Percentiles rank a stretch among this genome's conserved stretches.
phyloP scores from a whole-genome alignment of 2,888 invertebrate genomes.

The Cheilosia pagana region DNA sequence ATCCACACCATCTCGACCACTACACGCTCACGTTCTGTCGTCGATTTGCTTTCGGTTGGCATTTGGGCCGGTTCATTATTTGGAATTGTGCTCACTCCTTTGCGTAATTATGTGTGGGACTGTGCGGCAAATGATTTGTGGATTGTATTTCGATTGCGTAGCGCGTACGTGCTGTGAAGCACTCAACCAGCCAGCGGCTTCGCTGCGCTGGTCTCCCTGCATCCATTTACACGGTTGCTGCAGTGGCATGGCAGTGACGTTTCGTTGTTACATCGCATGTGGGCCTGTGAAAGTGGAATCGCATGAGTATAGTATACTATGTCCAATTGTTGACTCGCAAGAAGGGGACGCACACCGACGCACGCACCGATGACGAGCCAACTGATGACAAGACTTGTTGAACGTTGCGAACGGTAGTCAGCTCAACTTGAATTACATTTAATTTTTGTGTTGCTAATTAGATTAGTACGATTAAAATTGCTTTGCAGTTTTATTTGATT shows the following conservation, averaged over 20 bases:
- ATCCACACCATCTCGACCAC: neutral
- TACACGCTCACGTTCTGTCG: neutral
- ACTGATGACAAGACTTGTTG: constrained; percentile 17
- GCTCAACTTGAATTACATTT: constrained; percentile 41
- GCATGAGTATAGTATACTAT: constrained; percentile 5
- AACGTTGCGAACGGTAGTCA: constrained; percentile 14
- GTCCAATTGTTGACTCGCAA: constrained; percentile 17
- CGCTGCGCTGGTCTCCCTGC: constrained; percentile 50
- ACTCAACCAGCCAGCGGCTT: constrained; percentile 24
- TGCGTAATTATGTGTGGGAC: constrained; percentile 36
- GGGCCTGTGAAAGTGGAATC: constrained; percentile 44
- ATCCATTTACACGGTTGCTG: constrained; percentile 49
- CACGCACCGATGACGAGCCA: neutral
- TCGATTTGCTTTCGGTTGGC: constrained; percentile 5
- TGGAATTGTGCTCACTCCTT: constrained; percentile 5
- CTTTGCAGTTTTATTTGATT: constrained; percentile 22
- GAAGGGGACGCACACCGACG: neutral
- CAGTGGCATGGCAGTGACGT: constrained; percentile 46
- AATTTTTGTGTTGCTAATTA: constrained; percentile 58
- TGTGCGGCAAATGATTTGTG: constrained; percentile 63
- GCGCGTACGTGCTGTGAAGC: constrained; percentile 49
- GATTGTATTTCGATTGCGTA: constrained; percentile 66
- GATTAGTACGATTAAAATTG: constrained; percentile 66
- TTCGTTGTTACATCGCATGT: constrained; percentile 34
- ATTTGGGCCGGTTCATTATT: constrained; percentile 32